Percentiles rank a stretch among this genome's conserved stretches.
phyloP scores from a whole-genome alignment of 2,113 vertebrate genomes.

The Reinhardtius hippoglossoides region DNA sequence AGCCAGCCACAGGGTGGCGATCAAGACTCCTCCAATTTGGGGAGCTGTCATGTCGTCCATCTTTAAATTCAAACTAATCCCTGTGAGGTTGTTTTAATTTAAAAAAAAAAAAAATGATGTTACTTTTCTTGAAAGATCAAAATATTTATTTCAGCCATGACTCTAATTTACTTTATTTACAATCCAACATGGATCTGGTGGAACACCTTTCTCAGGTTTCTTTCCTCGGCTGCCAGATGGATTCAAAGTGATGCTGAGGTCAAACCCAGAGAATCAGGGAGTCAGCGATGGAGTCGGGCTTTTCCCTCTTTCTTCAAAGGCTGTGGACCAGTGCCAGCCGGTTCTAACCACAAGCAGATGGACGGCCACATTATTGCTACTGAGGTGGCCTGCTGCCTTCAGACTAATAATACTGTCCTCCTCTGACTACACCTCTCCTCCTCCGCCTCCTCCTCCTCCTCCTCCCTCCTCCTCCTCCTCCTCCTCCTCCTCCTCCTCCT shows the following conservation, averaged over 20 bases:
- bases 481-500: constrained; percentile 2
- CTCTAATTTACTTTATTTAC: background rate
- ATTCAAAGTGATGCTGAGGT: constrained; percentile 36
- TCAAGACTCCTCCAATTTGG: too few relatives aligned
- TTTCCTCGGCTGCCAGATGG: constrained; percentile 23
- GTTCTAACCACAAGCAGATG: constrained; percentile 74
- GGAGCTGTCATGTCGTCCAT: too few relatives aligned
- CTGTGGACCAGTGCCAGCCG: constrained; percentile 53
- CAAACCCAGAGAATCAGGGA: constrained; percentile 36
- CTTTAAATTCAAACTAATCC: too few relatives aligned
- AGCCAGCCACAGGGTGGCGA: too few relatives aligned
- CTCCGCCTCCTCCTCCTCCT: constrained; percentile 12
- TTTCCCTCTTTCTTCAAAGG: constrained; percentile 58
- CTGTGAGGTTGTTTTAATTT: too few relatives aligned
- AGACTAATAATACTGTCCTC: constrained; percentile 62
- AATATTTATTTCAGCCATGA: too few relatives aligned
- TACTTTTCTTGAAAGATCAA: too few relatives aligned
- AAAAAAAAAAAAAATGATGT: too few relatives aligned
- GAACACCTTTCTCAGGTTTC: background rate
- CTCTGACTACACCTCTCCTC: constrained; percentile 16
- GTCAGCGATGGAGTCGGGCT: constrained; percentile 45
- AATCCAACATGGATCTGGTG: too few relatives aligned
- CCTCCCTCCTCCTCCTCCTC: background rate
- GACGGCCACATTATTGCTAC: constrained; percentile 63
- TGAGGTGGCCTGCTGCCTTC: constrained; percentile 58